Conservation (phyloP, 2,888 invertebrate genomes). For the Orchestes rusci region DNA sequence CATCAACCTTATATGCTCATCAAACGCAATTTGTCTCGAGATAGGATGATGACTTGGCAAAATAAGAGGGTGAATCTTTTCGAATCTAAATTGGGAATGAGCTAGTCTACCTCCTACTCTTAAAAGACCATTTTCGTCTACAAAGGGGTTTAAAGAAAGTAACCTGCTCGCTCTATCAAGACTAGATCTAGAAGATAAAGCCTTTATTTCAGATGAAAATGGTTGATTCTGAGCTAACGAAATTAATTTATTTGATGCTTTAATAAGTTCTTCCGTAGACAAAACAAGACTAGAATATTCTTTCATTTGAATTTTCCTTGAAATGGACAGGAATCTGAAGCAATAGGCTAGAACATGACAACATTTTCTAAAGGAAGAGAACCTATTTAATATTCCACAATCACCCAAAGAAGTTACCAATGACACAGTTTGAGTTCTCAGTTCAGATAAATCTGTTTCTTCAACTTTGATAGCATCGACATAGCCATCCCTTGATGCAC, state of each 20-base stretch:
- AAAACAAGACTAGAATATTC: too few relatives aligned
- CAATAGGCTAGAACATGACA: background rate
- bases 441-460: background rate
- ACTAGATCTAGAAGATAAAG: background rate
- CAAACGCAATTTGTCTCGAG: too few relatives aligned
- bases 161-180: too few relatives aligned
- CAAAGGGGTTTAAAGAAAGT: too few relatives aligned
- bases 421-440: background rate
- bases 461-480: background rate
- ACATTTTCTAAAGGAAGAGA: background rate
- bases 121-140: too few relatives aligned
- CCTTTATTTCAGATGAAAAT: background rate
- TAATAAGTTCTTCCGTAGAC: background rate
- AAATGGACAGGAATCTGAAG: background rate
- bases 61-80: too few relatives aligned
- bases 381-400: background rate
- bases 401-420: background rate
- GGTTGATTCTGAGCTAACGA: constrained; percentile 1
- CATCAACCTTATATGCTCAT: background rate
- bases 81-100: too few relatives aligned
- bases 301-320: too few relatives aligned
- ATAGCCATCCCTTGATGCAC: background rate
- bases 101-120: too few relatives aligned
- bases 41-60: too few relatives aligned
- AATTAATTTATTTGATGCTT: background rate